These are phyloP conservation scores for Lutjanus campechanus DNA, from an alignment of 2,797 vertebrate species.

Conservation along the genomic window DNA sequence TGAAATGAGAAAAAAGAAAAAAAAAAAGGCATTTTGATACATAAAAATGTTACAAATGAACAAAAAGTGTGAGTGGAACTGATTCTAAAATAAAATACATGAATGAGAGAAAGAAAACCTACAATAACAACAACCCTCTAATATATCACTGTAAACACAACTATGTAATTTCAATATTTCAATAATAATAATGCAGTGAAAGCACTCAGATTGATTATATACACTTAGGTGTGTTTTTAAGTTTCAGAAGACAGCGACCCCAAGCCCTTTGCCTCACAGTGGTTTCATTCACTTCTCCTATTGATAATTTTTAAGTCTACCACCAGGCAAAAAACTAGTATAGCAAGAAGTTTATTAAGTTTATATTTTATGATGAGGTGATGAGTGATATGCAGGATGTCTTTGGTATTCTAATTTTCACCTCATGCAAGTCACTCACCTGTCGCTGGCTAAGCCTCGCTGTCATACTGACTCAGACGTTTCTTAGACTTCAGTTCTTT, in stretches of 20 bases:
- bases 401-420: neutral
- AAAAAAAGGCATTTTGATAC: neutral
- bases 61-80: neutral
- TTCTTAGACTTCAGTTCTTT: slow-evolving; percentile 94
- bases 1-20: neutral
- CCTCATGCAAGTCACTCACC: slow-evolving; percentile 46
- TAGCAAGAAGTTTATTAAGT: neutral
- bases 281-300: no score
- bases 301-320: no score
- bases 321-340: neutral
- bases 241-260: no score
- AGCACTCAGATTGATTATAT: no score
- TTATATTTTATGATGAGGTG: neutral
- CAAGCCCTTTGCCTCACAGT: no score
- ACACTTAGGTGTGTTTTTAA: no score
- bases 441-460: slow-evolving; percentile 80
- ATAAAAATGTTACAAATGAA: neutral
- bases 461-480: slow-evolving; percentile 89
- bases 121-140: neutral
- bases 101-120: neutral
- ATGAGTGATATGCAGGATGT: neutral
- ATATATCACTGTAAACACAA: no score
- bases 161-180: no score
- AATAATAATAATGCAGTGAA: no score
- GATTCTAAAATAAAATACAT: neutral